Evolutionary conservation across 2,888 invertebrate genomes (phyloP).

Genomic region (Eulithis prunata): DNA sequence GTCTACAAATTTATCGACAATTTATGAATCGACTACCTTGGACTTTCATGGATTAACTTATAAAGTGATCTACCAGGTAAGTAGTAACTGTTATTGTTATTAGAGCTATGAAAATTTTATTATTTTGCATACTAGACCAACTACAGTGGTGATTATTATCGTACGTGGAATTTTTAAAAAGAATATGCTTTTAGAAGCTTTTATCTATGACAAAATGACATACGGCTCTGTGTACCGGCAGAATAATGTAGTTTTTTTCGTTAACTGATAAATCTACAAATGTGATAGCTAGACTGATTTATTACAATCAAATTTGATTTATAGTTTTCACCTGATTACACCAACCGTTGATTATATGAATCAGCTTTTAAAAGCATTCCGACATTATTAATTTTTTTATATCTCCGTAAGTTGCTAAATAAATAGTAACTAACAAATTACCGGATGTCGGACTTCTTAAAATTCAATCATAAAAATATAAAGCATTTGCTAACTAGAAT

Average conservation of each 20-base stretch:
- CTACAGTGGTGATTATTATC: too few species aligned
- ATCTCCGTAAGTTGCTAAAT: slow-evolving; percentile 31
- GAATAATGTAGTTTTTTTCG: slow-evolving; percentile 1
- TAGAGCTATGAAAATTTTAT: too few species aligned
- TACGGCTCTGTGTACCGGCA: neutral
- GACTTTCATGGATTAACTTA: too few species aligned
- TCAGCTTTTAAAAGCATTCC: slow-evolving; percentile 29
- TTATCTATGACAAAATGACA: slow-evolving; percentile 12
- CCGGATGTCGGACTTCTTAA: slow-evolving; percentile 39
- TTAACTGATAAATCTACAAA: slow-evolving; percentile 13
- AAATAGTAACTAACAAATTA: slow-evolving; percentile 40
- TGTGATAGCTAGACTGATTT: slow-evolving; percentile 25
- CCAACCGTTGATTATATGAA: slow-evolving; percentile 18
- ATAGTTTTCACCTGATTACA: slow-evolving; percentile 20
- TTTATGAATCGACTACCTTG: neutral
- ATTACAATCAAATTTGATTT: slow-evolving; percentile 26
- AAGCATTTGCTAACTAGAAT: slow-evolving; percentile 22
- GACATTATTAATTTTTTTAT: slow-evolving; percentile 24
- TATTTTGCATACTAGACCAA: too few species aligned
- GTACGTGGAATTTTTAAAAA: too few species aligned
- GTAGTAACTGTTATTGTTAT: too few species aligned
- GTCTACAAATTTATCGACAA: neutral
- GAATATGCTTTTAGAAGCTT: neutral
- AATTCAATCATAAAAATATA: slow-evolving; percentile 39
- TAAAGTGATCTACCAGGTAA: too few species aligned